Evolutionary conservation across 2,888 invertebrate species (phyloP), one percentile per base, ranked within the genome.

Genomic region (Philereme transversata): DNA sequence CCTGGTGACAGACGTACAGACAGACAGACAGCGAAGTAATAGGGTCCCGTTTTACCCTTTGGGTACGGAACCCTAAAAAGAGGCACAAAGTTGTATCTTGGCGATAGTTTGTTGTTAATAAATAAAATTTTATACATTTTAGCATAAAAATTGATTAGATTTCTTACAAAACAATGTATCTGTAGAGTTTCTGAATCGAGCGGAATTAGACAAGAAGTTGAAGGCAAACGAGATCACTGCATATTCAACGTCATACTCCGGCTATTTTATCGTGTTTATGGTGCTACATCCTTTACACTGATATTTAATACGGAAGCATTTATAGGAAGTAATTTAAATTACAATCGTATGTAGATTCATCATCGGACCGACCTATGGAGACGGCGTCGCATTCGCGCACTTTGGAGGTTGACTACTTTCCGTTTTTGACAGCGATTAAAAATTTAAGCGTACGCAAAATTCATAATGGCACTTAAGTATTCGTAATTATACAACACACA

Each of bases 321-420:
- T 33, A 6, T 51, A 43, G 59, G 63, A 63, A 63, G 59, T 57
- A 7, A 52, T 52, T 62, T 53, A 47, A 47, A 56, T 56, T 35
- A 56, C 46, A 45, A 22, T 46, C 38, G 11, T 51, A 36, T 5
- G 33, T 47, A 22, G 7, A 52, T 45, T 33, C 33, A 57, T 54
- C 54, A 55, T 57, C 40, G 33, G 40, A 45, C 7, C 10, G 5
- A 22, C 4, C 22, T 5, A 45, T 6, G 45, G 11, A 6, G 22
- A 45, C 45, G 45, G 10, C 6, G 7, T 45, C 5, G 6, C 22
- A 22, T 3, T 45, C 11, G 22, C 11, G 11, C 48, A 47, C 8
- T 43, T 52, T 57, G 43, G 54, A 62, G 62, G 62, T 38, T 57
- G 22, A 43, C 57, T 6, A 54, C 62, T 62, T 62, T 62, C 44